A percentile compares a stretch with the other conserved stretches of the same genome.
Evolutionary conservation across 2,113 vertebrate species (phyloP).

Genomic region (Sinocyclocheilus maitianheensis): DNA sequence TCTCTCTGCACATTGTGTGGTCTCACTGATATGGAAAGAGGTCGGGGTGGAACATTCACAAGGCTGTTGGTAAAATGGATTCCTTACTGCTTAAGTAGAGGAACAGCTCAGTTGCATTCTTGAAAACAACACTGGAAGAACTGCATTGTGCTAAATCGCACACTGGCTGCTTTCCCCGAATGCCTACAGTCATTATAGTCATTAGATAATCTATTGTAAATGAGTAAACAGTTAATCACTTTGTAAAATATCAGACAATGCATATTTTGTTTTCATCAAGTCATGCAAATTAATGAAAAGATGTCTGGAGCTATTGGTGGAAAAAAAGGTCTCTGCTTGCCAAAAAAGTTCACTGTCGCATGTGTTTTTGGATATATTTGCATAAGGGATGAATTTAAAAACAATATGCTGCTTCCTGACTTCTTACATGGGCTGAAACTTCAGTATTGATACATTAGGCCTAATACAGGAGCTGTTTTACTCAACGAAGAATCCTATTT

Average conservation of each 20-base stretch:
- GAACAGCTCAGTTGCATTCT: not conserved
- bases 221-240: not conserved
- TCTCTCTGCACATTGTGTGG: not conserved
- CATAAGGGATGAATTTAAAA: not conserved
- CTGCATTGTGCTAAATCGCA: not conserved
- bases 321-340: not conserved
- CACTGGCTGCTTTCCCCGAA: not conserved
- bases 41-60: not conserved
- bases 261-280: not conserved
- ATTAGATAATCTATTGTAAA: not conserved
- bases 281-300: constrained; percentile 12
- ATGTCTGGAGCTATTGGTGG: not conserved
- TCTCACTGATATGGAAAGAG: constrained; percentile 2
- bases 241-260: not conserved
- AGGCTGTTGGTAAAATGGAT: not conserved
- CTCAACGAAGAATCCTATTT: not conserved
- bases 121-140: not conserved
- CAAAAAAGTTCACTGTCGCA: not conserved
- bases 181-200: not conserved
- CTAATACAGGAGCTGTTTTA: not conserved
- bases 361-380: not conserved
- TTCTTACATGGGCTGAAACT: not conserved
- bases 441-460: not conserved
- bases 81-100: not conserved
- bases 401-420: not conserved